These are phyloP conservation scores for Didymodactylos carnosus DNA, from an alignment of 2,888 invertebrate species.

Conservation along the genomic window DNA sequence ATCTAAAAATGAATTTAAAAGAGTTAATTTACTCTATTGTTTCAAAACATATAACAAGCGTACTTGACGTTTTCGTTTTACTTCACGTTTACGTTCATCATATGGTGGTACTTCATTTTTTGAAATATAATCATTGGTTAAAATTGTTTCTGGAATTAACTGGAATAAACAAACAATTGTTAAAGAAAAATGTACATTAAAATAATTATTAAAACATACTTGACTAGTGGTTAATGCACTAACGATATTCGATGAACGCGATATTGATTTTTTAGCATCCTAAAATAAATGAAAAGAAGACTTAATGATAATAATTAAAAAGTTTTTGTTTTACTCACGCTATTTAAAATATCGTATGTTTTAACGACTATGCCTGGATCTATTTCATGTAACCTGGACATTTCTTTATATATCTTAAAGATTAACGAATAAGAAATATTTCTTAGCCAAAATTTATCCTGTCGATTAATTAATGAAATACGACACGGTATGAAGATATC, in stretches of 20 bases:
- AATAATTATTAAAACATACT: neutral
- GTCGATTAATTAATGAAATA: too few relatives aligned
- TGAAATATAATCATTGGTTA: neutral
- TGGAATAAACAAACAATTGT: too few relatives aligned
- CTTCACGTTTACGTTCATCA: constrained; percentile 1
- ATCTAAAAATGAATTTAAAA: neutral
- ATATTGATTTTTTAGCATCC: neutral
- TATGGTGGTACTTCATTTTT: constrained; percentile 7
- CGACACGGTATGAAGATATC: too few relatives aligned
- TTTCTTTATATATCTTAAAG: too few relatives aligned
- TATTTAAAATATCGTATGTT: neutral
- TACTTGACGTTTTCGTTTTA: neutral
- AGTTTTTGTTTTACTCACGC: neutral
- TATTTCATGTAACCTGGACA: too few relatives aligned
- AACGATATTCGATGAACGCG: neutral
- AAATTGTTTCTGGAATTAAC: neutral
- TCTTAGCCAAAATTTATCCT: too few relatives aligned
- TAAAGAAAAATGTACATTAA: neutral
- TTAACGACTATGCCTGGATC: neutral
- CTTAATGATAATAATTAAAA: neutral
- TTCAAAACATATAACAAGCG: neutral
- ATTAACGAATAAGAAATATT: too few relatives aligned
- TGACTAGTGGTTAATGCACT: neutral
- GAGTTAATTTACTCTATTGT: neutral
- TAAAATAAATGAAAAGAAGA: too few relatives aligned